Evolutionary conservation across 2,797 vertebrate genomes (phyloP).

Genomic region (Tokudaia tokunoshimensis): DNA sequence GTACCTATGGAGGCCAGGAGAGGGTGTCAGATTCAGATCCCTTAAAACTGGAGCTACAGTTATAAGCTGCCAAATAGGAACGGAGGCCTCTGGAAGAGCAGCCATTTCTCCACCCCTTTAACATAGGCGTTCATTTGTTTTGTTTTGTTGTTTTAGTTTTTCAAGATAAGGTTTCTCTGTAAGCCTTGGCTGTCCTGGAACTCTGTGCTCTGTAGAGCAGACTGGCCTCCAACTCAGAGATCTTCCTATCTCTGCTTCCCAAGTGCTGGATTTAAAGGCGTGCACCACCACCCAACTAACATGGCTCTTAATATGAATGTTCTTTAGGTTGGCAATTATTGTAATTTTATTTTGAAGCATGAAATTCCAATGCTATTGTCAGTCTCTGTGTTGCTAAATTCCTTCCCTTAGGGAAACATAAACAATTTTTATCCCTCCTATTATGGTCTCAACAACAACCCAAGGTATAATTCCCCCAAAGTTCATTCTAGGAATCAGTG

Average conservation of each 20-base stretch:
- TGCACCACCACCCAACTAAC: neutral
- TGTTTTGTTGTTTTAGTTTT: neutral
- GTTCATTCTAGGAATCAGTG: neutral
- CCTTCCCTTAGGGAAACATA: neutral
- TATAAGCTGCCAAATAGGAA: neutral
- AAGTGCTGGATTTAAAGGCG: neutral
- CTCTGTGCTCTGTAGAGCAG: neutral
- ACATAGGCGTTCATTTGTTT: neutral
- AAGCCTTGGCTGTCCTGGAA: neutral
- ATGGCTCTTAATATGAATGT: neutral
- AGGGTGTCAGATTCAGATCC: neutral
- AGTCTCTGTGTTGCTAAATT: neutral
- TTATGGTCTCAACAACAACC: neutral
- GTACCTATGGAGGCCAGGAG: neutral
- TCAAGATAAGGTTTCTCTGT: neutral
- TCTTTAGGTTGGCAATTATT: conserved; percentile 19
- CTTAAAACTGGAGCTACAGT: neutral
- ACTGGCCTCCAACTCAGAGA: neutral
- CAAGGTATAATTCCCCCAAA: neutral
- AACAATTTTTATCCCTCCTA: neutral
- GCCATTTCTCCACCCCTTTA: neutral
- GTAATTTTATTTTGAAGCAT: conserved; percentile 26
- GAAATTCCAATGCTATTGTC: neutral
- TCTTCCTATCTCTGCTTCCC: neutral
- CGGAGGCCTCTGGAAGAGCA: neutral